Evolutionary conservation across 1,140 invertebrate species (phyloP).

Genomic region (Daktulosphaira vitifoliae): DNA sequence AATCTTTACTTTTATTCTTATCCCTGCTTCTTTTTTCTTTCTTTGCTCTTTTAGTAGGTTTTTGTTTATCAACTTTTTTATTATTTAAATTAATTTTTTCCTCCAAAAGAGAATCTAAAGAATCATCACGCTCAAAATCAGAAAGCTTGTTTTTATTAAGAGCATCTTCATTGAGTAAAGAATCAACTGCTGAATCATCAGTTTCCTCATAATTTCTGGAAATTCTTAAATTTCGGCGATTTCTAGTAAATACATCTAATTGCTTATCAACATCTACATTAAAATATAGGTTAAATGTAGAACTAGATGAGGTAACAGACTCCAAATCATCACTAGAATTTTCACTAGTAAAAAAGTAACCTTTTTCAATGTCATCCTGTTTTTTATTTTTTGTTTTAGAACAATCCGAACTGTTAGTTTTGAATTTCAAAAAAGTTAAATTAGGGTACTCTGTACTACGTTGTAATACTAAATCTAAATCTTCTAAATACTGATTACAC

Average conservation of each 20-base stretch:
- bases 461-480: conserved; percentile 51
- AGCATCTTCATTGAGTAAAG: not conserved
- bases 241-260: conserved; percentile 43
- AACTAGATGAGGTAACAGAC: too few species aligned
- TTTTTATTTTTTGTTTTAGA: too few species aligned
- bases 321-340: too few species aligned
- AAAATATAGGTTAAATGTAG: too few species aligned
- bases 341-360: too few species aligned
- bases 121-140: not conserved
- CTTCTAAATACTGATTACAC: conserved; percentile 53
- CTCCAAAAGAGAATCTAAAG: not conserved
- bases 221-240: conserved; percentile 18
- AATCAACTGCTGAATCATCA: not conserved
- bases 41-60: not conserved
- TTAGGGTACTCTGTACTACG: conserved; percentile 50
- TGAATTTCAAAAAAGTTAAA: conserved; percentile 43
- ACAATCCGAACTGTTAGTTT: too few species aligned
- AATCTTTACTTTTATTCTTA: conserved; percentile 8
- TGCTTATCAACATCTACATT: conserved; percentile 56
- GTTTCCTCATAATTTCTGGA: not conserved
- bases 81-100: not conserved
- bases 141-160: not conserved
- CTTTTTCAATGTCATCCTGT: too few species aligned
- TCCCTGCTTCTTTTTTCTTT: not conserved
- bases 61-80: not conserved